Base-by-base conservation (phyloP, 1,140 invertebrate genomes). In the Myzus persicae region DNA sequence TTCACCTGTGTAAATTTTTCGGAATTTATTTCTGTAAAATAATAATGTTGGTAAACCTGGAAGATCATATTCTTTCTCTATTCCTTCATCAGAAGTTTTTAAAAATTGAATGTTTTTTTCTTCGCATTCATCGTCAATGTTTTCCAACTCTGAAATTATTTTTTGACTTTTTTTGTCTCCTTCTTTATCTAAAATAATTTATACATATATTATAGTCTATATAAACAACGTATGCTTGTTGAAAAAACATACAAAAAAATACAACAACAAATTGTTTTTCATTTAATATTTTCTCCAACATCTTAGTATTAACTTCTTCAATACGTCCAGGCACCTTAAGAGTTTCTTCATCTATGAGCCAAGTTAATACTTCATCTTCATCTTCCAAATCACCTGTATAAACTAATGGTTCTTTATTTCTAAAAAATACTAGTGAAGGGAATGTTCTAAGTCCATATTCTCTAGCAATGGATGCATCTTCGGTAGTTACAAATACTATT, bases 61-160 rank as follows among this genome's bases (percentile, higher is more conserved):
- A 54, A 99, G 96, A 95, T 98, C 98, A 95, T 98, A 99, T 96
- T 99, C 98, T 94, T 97, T 97, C 89, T 98, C 97, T 93, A 99
- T 97, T 89, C 97, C 97, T 51, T 98, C 97, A 94, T 99, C 98
- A 24, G 98, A 98, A 94, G 98, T 98, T 95, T 99, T 99, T 2
- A 99, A 97, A 95, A 99, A 99, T 95, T 98, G 97, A 94, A 99
- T 98, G 94, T 98, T 97, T 95, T 98, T 97, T 94, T 98, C 97
- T 95, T 99, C 98, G 95, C 98, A 98, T 94, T 99, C 98, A 94
- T 99, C 98, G 94, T 99, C 98, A 94, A 99, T 99, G 94, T 99
- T 98, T 95, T 99, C 98, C 81, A 99, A 95, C 95, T 99, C 98
- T 94, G 97, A 97, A 0, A 99, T 96, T 93, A 99, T 98, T 94